Conservation (phyloP, 1,140 invertebrate genomes). For the Calosoma granatense region DNA sequence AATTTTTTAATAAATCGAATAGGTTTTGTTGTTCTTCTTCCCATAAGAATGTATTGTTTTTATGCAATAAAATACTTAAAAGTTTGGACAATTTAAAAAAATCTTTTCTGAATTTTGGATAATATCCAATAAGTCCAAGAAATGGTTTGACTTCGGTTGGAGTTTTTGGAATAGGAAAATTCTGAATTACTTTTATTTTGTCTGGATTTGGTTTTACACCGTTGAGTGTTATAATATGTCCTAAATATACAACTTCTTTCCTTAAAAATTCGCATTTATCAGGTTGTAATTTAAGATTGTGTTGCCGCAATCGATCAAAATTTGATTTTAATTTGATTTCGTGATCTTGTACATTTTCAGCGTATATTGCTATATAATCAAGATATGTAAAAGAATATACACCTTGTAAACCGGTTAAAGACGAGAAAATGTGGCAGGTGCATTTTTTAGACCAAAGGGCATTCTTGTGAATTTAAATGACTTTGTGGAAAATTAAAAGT, state of each 20-base stretch:
- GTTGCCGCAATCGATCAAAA: not conserved
- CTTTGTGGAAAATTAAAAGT: constrained; percentile 29
- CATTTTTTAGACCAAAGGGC: constrained; percentile 21
- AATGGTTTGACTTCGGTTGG: constrained; percentile 18
- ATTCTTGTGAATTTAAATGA: constrained; percentile 22
- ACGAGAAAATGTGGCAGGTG: constrained; percentile 21
- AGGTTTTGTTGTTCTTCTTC: too few species aligned
- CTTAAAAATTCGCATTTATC: constrained; percentile 34
- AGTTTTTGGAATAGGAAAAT: constrained; percentile 29
- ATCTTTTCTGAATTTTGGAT: constrained; percentile 11
- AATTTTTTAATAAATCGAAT: too few species aligned
- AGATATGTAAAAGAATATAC: constrained; percentile 26
- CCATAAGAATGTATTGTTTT: too few species aligned
- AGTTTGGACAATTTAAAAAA: constrained; percentile 12
- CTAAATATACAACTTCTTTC: constrained; percentile 31
- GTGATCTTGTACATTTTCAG: constrained; percentile 26
- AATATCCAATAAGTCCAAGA: constrained; percentile 15
- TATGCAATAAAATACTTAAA: constrained; percentile 9
- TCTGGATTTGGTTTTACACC: constrained; percentile 32
- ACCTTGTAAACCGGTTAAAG: constrained; percentile 22
- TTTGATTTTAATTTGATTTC: not conserved
- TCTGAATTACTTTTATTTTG: constrained; percentile 28
- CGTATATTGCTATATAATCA: constrained; percentile 33
- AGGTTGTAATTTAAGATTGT: constrained; percentile 17
- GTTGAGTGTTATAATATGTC: constrained; percentile 29